phyloP scores from a whole-genome alignment of 1,140 invertebrate species.

The Neodiprion pinetum region DNA sequence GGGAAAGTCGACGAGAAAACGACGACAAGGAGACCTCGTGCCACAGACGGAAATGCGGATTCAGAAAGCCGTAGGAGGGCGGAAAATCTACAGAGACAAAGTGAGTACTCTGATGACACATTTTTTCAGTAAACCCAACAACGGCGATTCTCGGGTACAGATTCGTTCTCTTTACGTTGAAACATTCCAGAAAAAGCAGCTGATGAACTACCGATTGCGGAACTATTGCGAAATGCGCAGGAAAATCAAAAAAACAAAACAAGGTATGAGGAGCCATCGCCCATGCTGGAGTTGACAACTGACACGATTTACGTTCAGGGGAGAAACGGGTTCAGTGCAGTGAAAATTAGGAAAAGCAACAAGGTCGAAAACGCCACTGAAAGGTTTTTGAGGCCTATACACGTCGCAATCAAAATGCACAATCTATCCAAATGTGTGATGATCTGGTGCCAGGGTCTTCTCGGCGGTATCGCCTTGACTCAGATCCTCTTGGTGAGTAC shows the following conservation, averaged over 20 bases:
- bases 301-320: slow-evolving; percentile 58
- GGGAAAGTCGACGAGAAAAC: background rate
- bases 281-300: slow-evolving; percentile 49
- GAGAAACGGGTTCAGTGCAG: slow-evolving; percentile 51
- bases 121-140: no score
- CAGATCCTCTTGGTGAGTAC: slow-evolving; percentile 52
- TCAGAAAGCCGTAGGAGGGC: background rate
- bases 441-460: slow-evolving; percentile 54
- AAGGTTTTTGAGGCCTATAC: slow-evolving; percentile 39
- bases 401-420: slow-evolving; percentile 49
- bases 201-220: slow-evolving; percentile 52
- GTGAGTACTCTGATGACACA: background rate
- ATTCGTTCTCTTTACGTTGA: background rate
- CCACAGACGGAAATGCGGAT: background rate
- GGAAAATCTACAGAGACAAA: background rate
- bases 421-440: slow-evolving; percentile 47
- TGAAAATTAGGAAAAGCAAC: slow-evolving; percentile 43
- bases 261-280: slow-evolving; percentile 49
- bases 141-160: background rate
- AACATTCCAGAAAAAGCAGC: background rate
- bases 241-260: slow-evolving; percentile 35
- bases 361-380: slow-evolving; percentile 29
- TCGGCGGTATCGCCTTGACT: slow-evolving; percentile 54
- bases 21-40: no score
- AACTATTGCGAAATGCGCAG: slow-evolving; percentile 50